Percentiles rank a stretch among this genome's conserved stretches.
These are phyloP conservation scores for Phalanger gymnotis DNA, from an alignment of 2,797 vertebrate species.

Conservation along the genomic window DNA sequence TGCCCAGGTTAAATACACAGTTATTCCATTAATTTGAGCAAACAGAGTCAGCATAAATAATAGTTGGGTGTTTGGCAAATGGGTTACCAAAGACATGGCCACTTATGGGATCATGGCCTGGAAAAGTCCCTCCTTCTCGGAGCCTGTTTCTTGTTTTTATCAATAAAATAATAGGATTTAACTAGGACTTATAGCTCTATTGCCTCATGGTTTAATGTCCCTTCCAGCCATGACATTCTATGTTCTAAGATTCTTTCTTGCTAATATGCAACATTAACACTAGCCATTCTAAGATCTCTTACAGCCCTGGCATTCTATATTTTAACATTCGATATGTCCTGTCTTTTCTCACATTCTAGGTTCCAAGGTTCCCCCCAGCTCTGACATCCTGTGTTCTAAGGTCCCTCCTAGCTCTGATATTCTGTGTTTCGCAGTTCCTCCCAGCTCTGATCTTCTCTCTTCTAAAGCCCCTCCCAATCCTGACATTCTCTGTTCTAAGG, in stretches of 20 bases:
- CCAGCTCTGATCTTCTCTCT: no score
- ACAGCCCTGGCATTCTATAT: not conserved
- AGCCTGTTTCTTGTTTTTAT: not conserved
- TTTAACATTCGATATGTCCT: not conserved
- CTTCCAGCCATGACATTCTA: not conserved
- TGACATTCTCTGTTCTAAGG: no score
- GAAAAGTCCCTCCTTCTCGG: not conserved
- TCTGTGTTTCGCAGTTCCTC: no score
- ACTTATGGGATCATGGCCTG: not conserved
- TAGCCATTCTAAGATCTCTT: not conserved
- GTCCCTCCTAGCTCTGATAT: no score
- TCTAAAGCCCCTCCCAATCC: no score
- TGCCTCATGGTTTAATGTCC: not conserved
- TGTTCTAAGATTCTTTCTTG: not conserved
- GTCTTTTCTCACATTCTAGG: no score
- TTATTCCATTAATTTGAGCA: conserved; percentile 7
- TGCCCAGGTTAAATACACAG: not conserved
- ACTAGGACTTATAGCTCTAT: not conserved
- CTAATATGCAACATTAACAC: not conserved
- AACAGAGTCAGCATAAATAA: not conserved
- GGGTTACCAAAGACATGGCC: not conserved
- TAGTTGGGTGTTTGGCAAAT: not conserved
- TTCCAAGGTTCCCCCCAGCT: no score
- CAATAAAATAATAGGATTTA: not conserved
- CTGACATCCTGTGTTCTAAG: no score